Base-by-base conservation (phyloP, 2,888 invertebrate genomes). In the Orthosia incerta region DNA sequence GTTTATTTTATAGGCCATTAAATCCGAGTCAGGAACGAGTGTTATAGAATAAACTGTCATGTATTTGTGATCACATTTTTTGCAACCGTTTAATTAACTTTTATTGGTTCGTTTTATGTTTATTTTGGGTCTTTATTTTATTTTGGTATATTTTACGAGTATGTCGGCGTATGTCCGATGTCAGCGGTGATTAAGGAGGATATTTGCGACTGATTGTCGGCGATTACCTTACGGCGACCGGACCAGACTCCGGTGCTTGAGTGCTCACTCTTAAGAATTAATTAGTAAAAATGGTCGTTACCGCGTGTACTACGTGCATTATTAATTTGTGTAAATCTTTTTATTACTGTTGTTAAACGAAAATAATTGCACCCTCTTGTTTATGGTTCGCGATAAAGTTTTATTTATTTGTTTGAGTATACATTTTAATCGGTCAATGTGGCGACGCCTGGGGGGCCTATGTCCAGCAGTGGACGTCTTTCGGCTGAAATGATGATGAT, bases 71-170 rank as follows among this genome's bases (percentile, higher is more conserved):
- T 46, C 31, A 61, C 39, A 57, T 56, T 56, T 66, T 64, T 56
- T 63, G 48, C 39, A 55, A 70, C 18, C 60, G 55, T 70, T 78
- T 67, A 69, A 78, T 82, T 78, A 74, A 67, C 26, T 31, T 70
- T 82, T 60, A 76, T 67, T 64, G 59, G 39, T 60, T 48, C 48
- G 45, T 15, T 63, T 66, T 51, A 74, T 53, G 63, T 74, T 46
- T 53, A 64, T 77, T 59, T 63, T 26, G 63, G 18, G 61, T 23
- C 3, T 50, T 50, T 75, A 57, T 69, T 55, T 71, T 65, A 56
- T 67, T 76, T 61, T 18, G 12, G 16, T 23, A 2, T 13, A 31
- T 13, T 57, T 76, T 16, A 31, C 23, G 59, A 64, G 39, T 63
- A 12, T 50, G 57, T 65, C 56, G 26, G 45, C 46, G 65, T 15